Percentiles rank a stretch among this genome's conserved stretches.
Conservation (phyloP, 2,113 vertebrate genomes). For the Zosterops pallidus region DNA sequence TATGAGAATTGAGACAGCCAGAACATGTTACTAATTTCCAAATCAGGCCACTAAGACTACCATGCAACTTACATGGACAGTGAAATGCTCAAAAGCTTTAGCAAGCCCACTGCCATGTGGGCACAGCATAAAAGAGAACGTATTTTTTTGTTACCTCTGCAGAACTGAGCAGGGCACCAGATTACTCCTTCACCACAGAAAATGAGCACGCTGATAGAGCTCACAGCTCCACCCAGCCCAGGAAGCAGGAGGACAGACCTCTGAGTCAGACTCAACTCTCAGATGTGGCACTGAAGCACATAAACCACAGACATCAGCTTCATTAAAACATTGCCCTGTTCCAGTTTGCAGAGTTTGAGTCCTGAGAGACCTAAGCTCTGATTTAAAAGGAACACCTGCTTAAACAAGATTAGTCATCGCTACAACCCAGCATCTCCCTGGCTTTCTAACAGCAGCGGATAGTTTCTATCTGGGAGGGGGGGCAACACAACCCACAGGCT, state of each 20-base stretch:
- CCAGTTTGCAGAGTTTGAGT: neutral
- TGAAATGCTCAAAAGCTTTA: neutral
- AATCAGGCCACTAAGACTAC: neutral
- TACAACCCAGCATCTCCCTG: neutral
- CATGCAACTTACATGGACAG: neutral
- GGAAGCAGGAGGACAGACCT: conserved; percentile 21
- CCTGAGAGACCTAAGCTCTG: neutral
- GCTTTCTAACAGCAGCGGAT: neutral
- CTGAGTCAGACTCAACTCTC: conserved; percentile 37
- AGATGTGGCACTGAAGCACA: conserved; percentile 44
- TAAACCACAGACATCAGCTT: conserved; percentile 20
- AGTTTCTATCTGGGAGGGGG: neutral
- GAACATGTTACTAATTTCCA: neutral
- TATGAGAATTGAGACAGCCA: neutral
- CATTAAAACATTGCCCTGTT: conserved; percentile 17
- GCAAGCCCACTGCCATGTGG: neutral
- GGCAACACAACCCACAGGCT: neutral
- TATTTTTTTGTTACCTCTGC: neutral
- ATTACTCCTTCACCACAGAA: neutral
- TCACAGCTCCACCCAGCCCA: conserved; percentile 35
- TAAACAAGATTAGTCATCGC: conserved; percentile 20
- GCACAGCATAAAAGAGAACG: neutral
- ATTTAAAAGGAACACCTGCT: conserved; percentile 53
- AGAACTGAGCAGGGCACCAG: neutral
- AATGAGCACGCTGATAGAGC: neutral